Evolutionary conservation across 2,888 invertebrate species (phyloP).

Genomic region (Geotrupes spiniger): DNA sequence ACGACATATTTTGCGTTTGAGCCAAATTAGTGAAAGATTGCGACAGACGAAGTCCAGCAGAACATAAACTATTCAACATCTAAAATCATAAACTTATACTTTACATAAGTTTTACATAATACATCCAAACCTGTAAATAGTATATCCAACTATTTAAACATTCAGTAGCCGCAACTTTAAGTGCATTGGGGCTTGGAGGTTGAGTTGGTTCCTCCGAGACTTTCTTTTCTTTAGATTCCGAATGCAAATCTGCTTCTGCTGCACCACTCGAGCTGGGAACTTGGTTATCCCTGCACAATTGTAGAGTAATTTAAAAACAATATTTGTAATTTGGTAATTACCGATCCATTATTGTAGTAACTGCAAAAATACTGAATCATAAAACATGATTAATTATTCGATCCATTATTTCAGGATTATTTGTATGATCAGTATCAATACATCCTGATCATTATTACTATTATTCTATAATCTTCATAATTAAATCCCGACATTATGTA

Average conservation of each 20-base stretch:
- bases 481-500: no score
- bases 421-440: no score
- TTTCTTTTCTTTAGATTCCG: constrained; percentile 20
- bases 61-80: constrained; percentile 63
- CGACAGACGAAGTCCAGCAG: constrained; percentile 61
- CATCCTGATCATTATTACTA: no score
- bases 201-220: constrained; percentile 35
- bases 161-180: constrained; percentile 50
- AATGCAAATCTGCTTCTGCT: constrained; percentile 10
- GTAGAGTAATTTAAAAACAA: not conserved
- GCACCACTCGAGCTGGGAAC: constrained; percentile 10
- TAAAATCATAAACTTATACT: constrained; percentile 35
- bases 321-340: not conserved
- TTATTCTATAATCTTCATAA: no score
- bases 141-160: constrained; percentile 50
- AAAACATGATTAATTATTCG: no score
- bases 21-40: constrained; percentile 58
- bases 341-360: constrained; percentile 3
- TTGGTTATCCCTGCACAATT: not conserved
- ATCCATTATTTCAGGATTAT: no score
- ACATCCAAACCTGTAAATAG: constrained; percentile 44
- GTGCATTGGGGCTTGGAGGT: constrained; percentile 48
- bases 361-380: no score
- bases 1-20: constrained; percentile 51
- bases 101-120: constrained; percentile 10